phyloP scores from a whole-genome alignment of 2,888 invertebrate genomes.

The Scaptodrosophila latifasciaeformis region DNA sequence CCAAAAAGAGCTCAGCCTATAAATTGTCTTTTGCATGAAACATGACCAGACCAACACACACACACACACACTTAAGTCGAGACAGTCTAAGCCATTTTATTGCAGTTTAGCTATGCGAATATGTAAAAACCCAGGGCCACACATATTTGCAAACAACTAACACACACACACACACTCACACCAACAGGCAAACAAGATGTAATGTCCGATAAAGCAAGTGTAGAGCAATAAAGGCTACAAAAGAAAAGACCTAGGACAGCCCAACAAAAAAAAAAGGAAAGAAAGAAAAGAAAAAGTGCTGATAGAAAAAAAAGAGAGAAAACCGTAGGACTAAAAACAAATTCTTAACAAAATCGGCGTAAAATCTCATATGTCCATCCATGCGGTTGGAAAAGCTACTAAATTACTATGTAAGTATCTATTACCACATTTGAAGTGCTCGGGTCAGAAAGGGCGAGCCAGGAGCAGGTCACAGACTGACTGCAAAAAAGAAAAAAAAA shows the following conservation, averaged over 20 bases:
- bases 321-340: constrained; percentile 11
- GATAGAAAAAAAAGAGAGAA: background rate
- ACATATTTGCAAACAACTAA: background rate
- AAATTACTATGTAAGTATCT: constrained; percentile 68
- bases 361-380: constrained; percentile 64
- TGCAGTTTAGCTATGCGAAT: constrained; percentile 47
- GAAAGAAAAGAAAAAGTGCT: no score
- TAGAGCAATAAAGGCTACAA: constrained; percentile 49
- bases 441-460: constrained; percentile 16
- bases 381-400: constrained; percentile 59
- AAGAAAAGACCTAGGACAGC: constrained; percentile 16
- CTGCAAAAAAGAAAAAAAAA: no score
- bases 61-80: constrained; percentile 4
- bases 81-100: constrained; percentile 48
- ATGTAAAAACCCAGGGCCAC: constrained; percentile 37
- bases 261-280: background rate
- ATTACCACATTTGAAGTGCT: constrained; percentile 60
- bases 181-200: constrained; percentile 49
- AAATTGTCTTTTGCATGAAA: constrained; percentile 55
- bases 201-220: constrained; percentile 58
- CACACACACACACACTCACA: constrained; percentile 7
- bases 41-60: constrained; percentile 41
- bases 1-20: constrained; percentile 30
- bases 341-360: constrained; percentile 49
- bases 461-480: background rate